A percentile compares a stretch with the other conserved stretches of the same genome.
Evolutionary conservation across 2,797 vertebrate genomes (phyloP).

Genomic region (Sandelia bainsii): DNA sequence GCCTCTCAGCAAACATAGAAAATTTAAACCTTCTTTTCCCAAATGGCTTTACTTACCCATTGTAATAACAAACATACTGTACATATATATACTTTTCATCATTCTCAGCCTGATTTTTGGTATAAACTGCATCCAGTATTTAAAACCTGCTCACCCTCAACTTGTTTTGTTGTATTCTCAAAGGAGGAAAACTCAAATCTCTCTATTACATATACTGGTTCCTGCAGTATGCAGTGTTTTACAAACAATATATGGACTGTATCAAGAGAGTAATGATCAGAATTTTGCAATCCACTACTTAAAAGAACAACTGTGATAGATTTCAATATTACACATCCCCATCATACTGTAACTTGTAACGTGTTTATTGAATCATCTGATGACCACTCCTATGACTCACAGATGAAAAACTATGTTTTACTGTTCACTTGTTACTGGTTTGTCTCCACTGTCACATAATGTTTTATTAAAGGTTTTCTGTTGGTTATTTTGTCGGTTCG

Average conservation of each 20-base stretch:
- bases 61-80: conserved; percentile 8
- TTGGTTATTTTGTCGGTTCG: too few relatives aligned
- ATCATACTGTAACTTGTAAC: too few relatives aligned
- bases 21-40: conserved; percentile 32
- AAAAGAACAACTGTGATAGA: too few relatives aligned
- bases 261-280: too few relatives aligned
- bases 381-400: too few relatives aligned
- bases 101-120: conserved; percentile 19
- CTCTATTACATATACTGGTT: background rate
- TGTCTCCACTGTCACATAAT: too few relatives aligned
- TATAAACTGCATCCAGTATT: conserved; percentile 13
- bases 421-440: too few relatives aligned
- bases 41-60: conserved; percentile 19
- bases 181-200: background rate
- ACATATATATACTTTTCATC: conserved; percentile 11
- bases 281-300: too few relatives aligned
- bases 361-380: too few relatives aligned
- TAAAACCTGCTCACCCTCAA: conserved; percentile 6
- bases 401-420: too few relatives aligned
- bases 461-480: too few relatives aligned
- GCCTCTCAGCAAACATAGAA: conserved; percentile 12
- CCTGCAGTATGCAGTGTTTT: background rate
- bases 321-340: too few relatives aligned
- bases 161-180: conserved; percentile 12
- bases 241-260: background rate